Percentiles rank a stretch among this genome's conserved stretches.
Evolutionary conservation across 2,888 invertebrate species (phyloP).

Genomic region (Drosophila robusta): DNA sequence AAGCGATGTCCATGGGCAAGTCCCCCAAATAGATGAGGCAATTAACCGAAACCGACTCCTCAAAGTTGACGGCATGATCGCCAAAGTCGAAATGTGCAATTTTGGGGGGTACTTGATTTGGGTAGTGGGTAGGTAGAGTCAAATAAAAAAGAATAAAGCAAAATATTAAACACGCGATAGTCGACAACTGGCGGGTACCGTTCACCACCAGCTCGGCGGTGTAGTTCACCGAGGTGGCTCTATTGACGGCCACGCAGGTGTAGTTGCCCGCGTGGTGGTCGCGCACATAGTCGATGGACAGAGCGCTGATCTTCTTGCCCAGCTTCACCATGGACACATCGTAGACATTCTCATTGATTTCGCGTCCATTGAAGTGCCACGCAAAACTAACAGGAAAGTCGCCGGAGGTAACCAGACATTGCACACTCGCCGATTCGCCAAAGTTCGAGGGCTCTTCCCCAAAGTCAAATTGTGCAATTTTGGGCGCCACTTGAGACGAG

Average conservation of each 20-base stretch:
- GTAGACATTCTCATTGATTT: constrained; percentile 85
- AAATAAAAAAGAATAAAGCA: constrained; percentile 31
- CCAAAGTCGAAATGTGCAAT: constrained; percentile 91
- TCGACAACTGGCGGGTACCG: constrained; percentile 82
- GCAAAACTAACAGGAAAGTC: constrained; percentile 89
- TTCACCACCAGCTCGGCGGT: constrained; percentile 88
- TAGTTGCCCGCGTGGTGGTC: constrained; percentile 90
- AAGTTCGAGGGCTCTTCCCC: constrained; percentile 89
- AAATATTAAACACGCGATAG: constrained; percentile 7
- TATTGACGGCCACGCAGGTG: constrained; percentile 89
- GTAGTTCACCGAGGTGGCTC: constrained; percentile 87
- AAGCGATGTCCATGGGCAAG: constrained; percentile 87
- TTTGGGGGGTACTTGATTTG: constrained; percentile 89
- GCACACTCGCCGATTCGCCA: constrained; percentile 88
- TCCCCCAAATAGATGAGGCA: constrained; percentile 88
- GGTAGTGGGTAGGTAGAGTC: background rate
- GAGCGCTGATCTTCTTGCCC: constrained; percentile 88
- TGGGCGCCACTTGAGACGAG: constrained; percentile 88
- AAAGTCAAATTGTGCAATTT: constrained; percentile 90
- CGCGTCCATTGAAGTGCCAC: constrained; percentile 88
- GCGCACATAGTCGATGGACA: constrained; percentile 89
- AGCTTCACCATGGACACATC: constrained; percentile 86
- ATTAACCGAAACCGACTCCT: constrained; percentile 88
- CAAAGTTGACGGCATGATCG: constrained; percentile 88
- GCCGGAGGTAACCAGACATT: constrained; percentile 88